phyloP scores from a whole-genome alignment of 2,113 vertebrate species.

The Malurus melanocephalus region DNA sequence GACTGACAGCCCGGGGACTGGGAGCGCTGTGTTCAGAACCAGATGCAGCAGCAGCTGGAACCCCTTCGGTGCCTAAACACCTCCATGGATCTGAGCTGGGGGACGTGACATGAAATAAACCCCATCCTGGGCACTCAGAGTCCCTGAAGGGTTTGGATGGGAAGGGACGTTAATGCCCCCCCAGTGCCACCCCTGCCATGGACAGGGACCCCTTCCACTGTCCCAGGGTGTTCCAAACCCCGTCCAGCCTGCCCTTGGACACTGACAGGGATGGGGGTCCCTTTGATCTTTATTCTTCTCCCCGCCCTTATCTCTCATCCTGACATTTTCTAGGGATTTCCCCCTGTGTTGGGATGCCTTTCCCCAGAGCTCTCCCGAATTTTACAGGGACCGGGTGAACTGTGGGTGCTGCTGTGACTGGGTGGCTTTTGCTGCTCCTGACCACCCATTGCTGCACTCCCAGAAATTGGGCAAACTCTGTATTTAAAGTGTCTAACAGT shows the following conservation, averaged over 20 bases:
- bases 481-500: not conserved
- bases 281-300: not conserved
- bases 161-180: not conserved
- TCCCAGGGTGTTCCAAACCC: not conserved
- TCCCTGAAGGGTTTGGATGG: not conserved
- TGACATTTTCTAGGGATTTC: not conserved
- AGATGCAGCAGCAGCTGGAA: not conserved
- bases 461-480: not conserved
- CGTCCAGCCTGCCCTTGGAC: fast-evolving
- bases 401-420: not conserved
- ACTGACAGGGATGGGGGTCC: not conserved
- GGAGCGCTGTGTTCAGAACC: not conserved
- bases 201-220: not conserved
- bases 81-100: not conserved
- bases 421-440: not conserved
- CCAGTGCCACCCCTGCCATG: not conserved
- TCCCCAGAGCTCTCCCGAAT: not conserved
- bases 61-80: not conserved
- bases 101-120: not conserved
- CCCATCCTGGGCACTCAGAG: not conserved
- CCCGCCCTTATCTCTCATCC: not conserved
- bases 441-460: not conserved
- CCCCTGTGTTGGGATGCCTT: not conserved
- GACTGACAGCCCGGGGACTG: not conserved
- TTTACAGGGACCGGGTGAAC: not conserved